Base-by-base conservation (phyloP, 2,113 vertebrate genomes). In the Ondatra zibethicus region DNA sequence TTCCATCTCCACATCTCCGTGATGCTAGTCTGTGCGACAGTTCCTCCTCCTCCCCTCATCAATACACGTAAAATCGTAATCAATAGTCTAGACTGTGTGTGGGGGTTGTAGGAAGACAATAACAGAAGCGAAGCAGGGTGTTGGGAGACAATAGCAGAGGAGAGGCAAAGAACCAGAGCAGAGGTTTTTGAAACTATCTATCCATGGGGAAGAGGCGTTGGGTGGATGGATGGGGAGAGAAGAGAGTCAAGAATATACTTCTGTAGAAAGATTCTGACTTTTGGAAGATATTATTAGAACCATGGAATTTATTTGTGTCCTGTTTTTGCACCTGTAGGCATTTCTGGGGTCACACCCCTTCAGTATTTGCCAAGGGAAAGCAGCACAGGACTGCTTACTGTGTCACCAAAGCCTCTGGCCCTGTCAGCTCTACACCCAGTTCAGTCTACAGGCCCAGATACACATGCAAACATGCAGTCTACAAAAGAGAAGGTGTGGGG, bases 351-450 rank as follows among this genome's bases (percentile, higher is more conserved):
- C 73, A 82, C 12, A 3, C 8, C 10, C 36, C 36, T 33, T 66
- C 70, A 96, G 65, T 29, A 90, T 25, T 73, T 73, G 61, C 91
- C 73, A 68, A 91, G 70, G 31, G 65, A 91, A 95, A 88, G 55
- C 47, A 88, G 68, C 39, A 45, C 21, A 85, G 39, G 17, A 65
- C 73, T 76, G 72, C 85, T 89, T 82, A 68, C 81, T 76, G 17
- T 88, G 77, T 58, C 70, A 87, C 55, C 61, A 58, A 85, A 25
- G 82, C 55, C 25, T 63, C 55, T 16, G 13, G n/a, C 81, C n/a
- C 55, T 39, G 55, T 39, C 80, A 61, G 23, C 80, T 39, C 36
- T 27, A 27, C 21, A 39, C 36, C 36, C 23, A 61, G 50, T 16
- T 58, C 78, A 58, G 78, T 25, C 52, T 39, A 25, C 52, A 61